Conservation (phyloP, 2,888 invertebrate genomes). For the Emmelina monodactyla region DNA sequence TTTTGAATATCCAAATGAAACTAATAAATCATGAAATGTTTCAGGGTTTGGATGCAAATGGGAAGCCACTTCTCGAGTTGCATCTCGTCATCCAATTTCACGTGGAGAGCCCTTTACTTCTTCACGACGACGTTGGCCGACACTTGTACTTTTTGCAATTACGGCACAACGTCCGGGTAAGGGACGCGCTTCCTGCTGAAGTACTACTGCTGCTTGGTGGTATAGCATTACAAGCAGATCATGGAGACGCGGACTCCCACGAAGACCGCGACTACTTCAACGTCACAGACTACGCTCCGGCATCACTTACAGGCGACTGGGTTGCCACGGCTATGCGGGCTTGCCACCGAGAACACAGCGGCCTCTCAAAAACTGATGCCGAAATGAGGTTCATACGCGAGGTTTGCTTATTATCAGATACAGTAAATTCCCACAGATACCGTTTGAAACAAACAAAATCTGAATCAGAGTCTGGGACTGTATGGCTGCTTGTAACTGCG, state of each 20-base stretch:
- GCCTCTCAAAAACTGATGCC: constrained; percentile 81
- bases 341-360: constrained; percentile 83
- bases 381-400: constrained; percentile 89
- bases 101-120: constrained; percentile 88
- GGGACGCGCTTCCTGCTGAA: constrained; percentile 69
- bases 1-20: no score
- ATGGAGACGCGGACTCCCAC: constrained; percentile 74
- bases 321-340: constrained; percentile 71
- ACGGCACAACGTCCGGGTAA: constrained; percentile 82
- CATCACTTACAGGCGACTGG: constrained; percentile 68
- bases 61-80: constrained; percentile 86
- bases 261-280: constrained; percentile 70
- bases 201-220: constrained; percentile 84
- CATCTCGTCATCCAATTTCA: constrained; percentile 94
- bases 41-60: constrained; percentile 89
- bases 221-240: constrained; percentile 90
- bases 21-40: no score
- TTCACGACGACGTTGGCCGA: constrained; percentile 90
- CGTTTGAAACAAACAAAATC: constrained; percentile 80
- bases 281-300: constrained; percentile 85
- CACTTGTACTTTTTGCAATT: constrained; percentile 96
- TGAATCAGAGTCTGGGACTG: constrained; percentile 78
- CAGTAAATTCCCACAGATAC: constrained; percentile 89
- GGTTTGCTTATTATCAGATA: constrained; percentile 82
- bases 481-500: constrained; percentile 91